Conservation (phyloP, 1,140 invertebrate genomes). For the Heliconius congener region DNA sequence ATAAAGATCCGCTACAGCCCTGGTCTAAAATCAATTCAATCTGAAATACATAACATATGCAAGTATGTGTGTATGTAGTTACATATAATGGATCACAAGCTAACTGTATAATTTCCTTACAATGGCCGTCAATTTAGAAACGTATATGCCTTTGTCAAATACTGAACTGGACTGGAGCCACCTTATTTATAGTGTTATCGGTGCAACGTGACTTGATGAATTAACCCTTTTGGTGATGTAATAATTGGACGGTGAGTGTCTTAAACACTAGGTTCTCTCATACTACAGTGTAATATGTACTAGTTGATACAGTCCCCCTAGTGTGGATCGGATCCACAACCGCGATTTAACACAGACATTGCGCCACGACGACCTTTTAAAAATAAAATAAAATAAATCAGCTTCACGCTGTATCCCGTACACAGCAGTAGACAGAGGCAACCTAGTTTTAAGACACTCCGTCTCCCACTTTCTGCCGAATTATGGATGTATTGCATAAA, state of each 20-base stretch:
- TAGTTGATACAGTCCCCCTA: no score
- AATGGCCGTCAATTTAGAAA: conserved; percentile 1
- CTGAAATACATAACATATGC: not conserved
- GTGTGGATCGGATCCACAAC: no score
- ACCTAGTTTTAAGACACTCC: not conserved
- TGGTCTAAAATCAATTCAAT: no score
- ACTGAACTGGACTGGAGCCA: not conserved
- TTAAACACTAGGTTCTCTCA: no score
- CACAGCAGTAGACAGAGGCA: not conserved
- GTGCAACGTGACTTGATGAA: not conserved
- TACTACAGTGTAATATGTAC: no score
- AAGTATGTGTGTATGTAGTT: not conserved
- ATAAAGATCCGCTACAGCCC: no score
- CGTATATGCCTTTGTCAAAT: not conserved
- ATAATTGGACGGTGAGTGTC: no score
- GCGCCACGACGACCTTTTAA: no score
- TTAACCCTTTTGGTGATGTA: no score
- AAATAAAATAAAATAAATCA: not conserved
- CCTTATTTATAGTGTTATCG: not conserved
- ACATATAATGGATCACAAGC: not conserved
- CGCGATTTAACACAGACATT: no score
- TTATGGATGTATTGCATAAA: no score
- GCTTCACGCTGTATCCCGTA: not conserved
- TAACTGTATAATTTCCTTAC: conserved; percentile 1
- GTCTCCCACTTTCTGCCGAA: not conserved